Evolutionary conservation across 2,113 vertebrate genomes (phyloP).

Genomic region (Tretioscincus oriximinensis): DNA sequence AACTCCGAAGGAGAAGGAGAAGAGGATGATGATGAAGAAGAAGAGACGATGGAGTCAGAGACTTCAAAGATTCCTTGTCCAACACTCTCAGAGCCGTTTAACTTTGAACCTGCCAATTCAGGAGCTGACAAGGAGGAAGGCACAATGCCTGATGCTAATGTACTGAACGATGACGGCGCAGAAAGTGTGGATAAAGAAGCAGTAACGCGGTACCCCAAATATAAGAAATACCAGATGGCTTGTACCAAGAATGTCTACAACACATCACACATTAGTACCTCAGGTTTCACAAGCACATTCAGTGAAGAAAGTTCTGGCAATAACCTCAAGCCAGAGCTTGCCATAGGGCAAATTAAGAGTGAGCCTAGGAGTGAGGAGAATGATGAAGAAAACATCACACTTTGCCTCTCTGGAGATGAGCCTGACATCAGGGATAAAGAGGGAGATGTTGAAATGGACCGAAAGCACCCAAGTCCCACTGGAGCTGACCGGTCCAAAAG

Average conservation of each 20-base stretch:
- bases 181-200: conserved; percentile 83
- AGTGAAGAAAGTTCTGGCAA: conserved; percentile 77
- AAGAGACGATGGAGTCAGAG: conserved; percentile 77
- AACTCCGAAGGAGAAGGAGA: conserved; percentile 85
- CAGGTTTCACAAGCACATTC: conserved; percentile 98
- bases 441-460: conserved; percentile 86
- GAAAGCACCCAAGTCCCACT: conserved; percentile 78
- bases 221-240: conserved; percentile 98
- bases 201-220: conserved; percentile 91
- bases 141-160: conserved; percentile 71
- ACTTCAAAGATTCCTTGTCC: conserved; percentile 83
- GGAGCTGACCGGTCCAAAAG: conserved; percentile 79
- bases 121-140: conserved; percentile 77
- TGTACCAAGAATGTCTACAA: conserved; percentile 97
- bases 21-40: conserved; percentile 68
- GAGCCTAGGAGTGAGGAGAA: conserved; percentile 85
- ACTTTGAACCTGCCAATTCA: conserved; percentile 73
- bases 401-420: conserved; percentile 91
- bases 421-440: conserved; percentile 84
- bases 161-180: conserved; percentile 75
- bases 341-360: conserved; percentile 88
- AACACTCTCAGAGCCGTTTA: conserved; percentile 75
- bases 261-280: conserved; percentile 95
- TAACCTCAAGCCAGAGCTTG: conserved; percentile 77
- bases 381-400: conserved; percentile 85